Conservation (phyloP, 2,888 invertebrate genomes). For the Epinotia ramella region DNA sequence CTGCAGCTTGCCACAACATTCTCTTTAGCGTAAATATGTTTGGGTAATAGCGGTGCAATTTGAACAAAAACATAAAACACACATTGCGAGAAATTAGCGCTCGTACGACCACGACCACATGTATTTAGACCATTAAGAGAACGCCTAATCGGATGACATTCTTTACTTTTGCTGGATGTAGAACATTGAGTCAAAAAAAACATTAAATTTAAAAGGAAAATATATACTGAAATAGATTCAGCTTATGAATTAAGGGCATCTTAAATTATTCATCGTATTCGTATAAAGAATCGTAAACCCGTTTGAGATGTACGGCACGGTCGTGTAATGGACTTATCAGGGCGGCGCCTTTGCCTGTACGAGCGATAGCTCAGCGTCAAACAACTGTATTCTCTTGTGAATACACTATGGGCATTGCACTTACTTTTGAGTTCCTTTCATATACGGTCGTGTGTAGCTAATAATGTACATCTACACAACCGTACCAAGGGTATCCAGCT, state of each 20-base stretch:
- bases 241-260: neutral
- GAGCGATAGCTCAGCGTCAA: constrained; percentile 32
- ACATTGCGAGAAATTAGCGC: constrained; percentile 42
- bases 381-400: constrained; percentile 38
- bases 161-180: neutral
- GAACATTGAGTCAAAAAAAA: neutral
- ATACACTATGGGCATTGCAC: constrained; percentile 40
- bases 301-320: constrained; percentile 21
- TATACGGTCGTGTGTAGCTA: neutral
- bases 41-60: constrained; percentile 20
- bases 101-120: constrained; percentile 1
- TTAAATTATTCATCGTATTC: constrained; percentile 25
- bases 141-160: neutral
- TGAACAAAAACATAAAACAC: constrained; percentile 40
- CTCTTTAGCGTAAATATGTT: constrained; percentile 49
- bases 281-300: constrained; percentile 25
- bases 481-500: neutral
- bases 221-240: neutral
- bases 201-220: constrained; percentile 1
- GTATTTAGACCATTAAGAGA: constrained; percentile 3
- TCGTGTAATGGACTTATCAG: constrained; percentile 37
- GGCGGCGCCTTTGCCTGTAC: constrained; percentile 17
- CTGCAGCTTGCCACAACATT: constrained; percentile 52
- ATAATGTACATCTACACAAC: neutral
- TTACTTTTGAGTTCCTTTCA: constrained; percentile 33